These are phyloP conservation scores for Eidolon dupreanum DNA, from an alignment of 2,797 vertebrate species.

Conservation along the genomic window DNA sequence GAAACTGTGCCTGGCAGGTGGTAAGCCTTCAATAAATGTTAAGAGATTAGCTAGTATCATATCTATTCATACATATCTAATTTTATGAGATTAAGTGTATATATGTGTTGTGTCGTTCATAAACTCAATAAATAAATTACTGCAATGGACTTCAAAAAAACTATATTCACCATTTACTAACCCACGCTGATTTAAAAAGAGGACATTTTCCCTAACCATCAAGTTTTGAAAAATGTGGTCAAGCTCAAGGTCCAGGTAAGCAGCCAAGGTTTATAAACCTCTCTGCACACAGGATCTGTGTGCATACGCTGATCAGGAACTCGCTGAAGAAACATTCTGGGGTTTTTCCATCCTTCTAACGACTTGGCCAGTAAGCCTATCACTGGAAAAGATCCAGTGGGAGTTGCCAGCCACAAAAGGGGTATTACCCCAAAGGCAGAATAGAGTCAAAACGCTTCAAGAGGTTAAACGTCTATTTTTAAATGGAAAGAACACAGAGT, in stretches of 20 bases:
- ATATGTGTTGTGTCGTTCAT: background rate
- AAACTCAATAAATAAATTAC: background rate
- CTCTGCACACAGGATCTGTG: background rate
- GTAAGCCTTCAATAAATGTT: background rate
- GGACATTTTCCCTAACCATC: background rate
- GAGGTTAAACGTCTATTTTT: slow-evolving; percentile 78
- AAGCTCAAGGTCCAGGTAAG: background rate
- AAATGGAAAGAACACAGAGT: slow-evolving; percentile 70
- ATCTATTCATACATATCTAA: background rate
- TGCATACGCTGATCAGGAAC: background rate
- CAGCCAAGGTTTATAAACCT: background rate
- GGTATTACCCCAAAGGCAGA: slow-evolving; percentile 62
- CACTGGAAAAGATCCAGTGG: slow-evolving; percentile 59
- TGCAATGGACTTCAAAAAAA: background rate
- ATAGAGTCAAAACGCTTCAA: slow-evolving; percentile 58
- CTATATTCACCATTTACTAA: background rate
- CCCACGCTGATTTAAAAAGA: background rate
- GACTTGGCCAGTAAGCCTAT: slow-evolving; percentile 29
- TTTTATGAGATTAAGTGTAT: background rate
- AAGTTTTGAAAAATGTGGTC: background rate
- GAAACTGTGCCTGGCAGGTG: background rate
- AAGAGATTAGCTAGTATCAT: background rate
- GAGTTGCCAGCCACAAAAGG: slow-evolving; percentile 66
- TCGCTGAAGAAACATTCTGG: slow-evolving; percentile 19
- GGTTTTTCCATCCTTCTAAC: slow-evolving; percentile 71